Conservation (phyloP, 2,113 vertebrate species). For the Mormoops blainvillei region DNA sequence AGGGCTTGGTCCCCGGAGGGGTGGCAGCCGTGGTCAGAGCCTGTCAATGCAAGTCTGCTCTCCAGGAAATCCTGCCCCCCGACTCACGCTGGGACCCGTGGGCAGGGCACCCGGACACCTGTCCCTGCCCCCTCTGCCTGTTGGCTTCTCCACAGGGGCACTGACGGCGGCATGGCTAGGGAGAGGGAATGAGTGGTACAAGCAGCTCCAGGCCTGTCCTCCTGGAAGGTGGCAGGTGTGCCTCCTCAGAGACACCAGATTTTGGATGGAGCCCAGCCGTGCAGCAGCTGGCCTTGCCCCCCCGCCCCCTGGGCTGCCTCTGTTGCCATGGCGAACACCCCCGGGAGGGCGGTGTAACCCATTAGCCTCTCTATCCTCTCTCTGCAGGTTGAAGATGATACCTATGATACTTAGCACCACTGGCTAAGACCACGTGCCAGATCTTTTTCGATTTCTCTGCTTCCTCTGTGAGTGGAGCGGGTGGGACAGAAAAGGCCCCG, state of each 20-base stretch:
- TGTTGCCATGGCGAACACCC: neutral
- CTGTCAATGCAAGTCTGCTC: neutral
- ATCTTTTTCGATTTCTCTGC: neutral
- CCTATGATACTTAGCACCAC: rapidly evolving
- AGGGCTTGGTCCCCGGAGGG: neutral
- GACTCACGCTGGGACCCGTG: rapidly evolving
- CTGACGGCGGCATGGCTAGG: rapidly evolving
- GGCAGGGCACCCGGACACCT: rapidly evolving
- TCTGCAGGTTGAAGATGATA: neutral
- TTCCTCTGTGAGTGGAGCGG: rapidly evolving
- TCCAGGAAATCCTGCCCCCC: neutral
- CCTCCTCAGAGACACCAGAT: neutral
- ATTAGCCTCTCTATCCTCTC: neutral
- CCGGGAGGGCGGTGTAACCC: rapidly evolving
- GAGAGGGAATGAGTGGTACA: neutral
- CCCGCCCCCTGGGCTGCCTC: neutral
- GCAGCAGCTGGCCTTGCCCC: neutral
- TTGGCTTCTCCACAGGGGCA: rapidly evolving
- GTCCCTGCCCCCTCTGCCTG: rapidly evolving
- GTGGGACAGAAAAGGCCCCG: rapidly evolving
- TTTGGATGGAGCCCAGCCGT: neutral
- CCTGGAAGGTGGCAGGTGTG: neutral
- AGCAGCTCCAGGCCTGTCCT: rapidly evolving
- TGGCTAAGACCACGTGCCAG: rapidly evolving
- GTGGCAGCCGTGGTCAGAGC: rapidly evolving